Conservation (phyloP, 1,140 invertebrate species). For the Aphaenogaster floridana region DNA sequence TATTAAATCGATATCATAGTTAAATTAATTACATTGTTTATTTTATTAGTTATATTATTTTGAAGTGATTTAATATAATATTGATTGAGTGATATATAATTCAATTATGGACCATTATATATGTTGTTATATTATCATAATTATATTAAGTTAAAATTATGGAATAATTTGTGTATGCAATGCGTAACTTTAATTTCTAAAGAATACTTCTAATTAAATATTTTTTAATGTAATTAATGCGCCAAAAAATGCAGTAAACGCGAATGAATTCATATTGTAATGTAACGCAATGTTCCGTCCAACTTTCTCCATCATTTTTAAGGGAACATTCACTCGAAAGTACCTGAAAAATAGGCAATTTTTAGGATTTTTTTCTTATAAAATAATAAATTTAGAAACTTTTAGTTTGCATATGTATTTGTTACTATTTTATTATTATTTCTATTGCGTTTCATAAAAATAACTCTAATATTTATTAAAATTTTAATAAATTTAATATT, state of each 20-base stretch:
- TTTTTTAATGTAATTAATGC: background rate
- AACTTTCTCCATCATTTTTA: background rate
- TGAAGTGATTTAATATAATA: conserved; percentile 8
- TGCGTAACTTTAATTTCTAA: background rate
- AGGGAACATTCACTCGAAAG: background rate
- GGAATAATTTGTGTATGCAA: background rate
- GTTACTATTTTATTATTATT: too few relatives aligned
- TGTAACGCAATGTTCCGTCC: background rate
- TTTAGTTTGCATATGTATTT: too few relatives aligned
- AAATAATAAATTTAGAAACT: too few relatives aligned
- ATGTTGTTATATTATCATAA: background rate
- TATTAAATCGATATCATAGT: background rate
- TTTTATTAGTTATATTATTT: background rate
- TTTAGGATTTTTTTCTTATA: too few relatives aligned
- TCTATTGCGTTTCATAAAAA: too few relatives aligned
- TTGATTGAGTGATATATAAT: background rate
- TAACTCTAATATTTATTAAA: too few relatives aligned
- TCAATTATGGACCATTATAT: background rate
- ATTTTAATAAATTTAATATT: too few relatives aligned
- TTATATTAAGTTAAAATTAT: conserved; percentile 8
- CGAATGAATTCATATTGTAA: background rate
- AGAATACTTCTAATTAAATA: background rate
- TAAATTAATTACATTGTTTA: background rate
- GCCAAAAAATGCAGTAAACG: background rate
- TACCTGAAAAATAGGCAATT: too few relatives aligned